These are phyloP conservation scores for Plectropomus leopardus DNA, from an alignment of 2,113 vertebrate species.

Conservation along the genomic window DNA sequence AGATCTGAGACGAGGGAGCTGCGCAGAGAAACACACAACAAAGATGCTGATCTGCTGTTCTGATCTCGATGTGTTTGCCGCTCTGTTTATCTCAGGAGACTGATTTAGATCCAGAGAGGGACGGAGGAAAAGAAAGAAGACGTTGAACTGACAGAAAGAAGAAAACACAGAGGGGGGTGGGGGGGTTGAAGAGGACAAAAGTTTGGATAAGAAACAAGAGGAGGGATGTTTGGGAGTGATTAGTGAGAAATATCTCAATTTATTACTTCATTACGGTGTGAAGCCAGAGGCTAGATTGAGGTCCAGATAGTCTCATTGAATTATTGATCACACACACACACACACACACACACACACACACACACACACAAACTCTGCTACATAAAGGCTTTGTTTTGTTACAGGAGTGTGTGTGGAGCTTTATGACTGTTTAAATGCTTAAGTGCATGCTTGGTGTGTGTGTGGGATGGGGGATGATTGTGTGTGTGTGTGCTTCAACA, in stretches of 20 bases:
- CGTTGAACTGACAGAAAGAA: background rate
- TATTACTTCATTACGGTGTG: slow-evolving; percentile 37
- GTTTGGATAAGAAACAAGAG: background rate
- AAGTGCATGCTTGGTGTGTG: background rate
- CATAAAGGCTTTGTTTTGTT: slow-evolving; percentile 18
- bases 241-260: background rate
- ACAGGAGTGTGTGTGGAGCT: background rate
- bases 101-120: background rate
- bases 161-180: too few relatives aligned
- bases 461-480: too few relatives aligned
- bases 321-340: slow-evolving; percentile 54
- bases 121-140: background rate
- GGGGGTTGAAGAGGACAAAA: slow-evolving; percentile 9
- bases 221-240: background rate
- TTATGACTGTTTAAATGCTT: background rate
- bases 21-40: slow-evolving; percentile 16
- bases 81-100: slow-evolving; percentile 16
- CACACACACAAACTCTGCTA: background rate
- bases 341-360: slow-evolving; percentile 14
- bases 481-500: background rate
- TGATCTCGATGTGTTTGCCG: background rate
- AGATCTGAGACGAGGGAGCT: background rate
- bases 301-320: slow-evolving; percentile 40
- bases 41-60: slow-evolving; percentile 37
- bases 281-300: slow-evolving; percentile 35